Evolutionary conservation across 2,797 vertebrate species (phyloP).

Genomic region (Valencia hispanica): DNA sequence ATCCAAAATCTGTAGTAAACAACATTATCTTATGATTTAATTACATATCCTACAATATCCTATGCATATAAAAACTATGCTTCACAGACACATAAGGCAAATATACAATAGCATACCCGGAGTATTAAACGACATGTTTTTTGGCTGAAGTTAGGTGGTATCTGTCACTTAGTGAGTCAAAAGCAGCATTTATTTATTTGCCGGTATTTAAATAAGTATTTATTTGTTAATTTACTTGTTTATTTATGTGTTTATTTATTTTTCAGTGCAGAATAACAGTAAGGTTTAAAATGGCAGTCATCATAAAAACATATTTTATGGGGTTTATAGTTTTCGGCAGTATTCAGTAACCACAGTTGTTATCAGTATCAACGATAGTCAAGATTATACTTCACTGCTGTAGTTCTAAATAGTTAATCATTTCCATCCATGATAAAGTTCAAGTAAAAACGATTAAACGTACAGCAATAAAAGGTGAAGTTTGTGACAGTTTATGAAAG

Average conservation of each 20-base stretch:
- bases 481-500: neutral
- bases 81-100: neutral
- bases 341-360: neutral
- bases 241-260: no score
- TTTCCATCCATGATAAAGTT: neutral
- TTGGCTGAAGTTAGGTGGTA: neutral
- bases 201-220: no score
- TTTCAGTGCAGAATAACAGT: neutral
- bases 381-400: neutral
- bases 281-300: neutral
- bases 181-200: neutral
- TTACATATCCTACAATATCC: neutral
- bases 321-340: no score
- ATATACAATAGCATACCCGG: no score
- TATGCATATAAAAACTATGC: neutral
- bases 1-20: neutral
- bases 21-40: neutral
- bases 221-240: no score
- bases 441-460: neutral
- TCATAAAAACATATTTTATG: no score
- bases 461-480: neutral
- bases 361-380: neutral
- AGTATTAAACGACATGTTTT: neutral
- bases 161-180: neutral
- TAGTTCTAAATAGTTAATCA: neutral